Base-by-base conservation (phyloP, 2,113 vertebrate species). In the Seriola dumerili region DNA sequence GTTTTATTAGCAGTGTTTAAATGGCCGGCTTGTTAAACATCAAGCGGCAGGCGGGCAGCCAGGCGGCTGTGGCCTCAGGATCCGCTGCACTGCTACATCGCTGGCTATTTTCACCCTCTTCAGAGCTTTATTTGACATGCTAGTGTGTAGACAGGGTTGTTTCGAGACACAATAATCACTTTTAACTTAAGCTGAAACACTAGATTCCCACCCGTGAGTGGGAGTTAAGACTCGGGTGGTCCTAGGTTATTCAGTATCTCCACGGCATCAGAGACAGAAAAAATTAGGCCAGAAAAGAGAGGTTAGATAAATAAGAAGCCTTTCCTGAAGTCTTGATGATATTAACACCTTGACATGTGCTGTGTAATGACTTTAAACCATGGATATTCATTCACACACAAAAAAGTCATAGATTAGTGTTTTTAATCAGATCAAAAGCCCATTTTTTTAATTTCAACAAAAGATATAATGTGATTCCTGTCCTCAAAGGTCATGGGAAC, bases 1-100 rank as follows among this genome's bases (percentile, higher is more conserved):
- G 77, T 92, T 95, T 96, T 95, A 95, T 93, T 92, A 93, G 93
- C 29, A 21, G 61, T 76, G 90, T 91, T 95, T 94, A 94, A 96
- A 94, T 93, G 91, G 93, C 88, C 85, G 70, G 89, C 92, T 93
- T 92, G 91, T 95, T 92, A 95, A 95, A 95, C 90, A 90, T 94
- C 92, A 95, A 93, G 92, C 78, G 54, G 91, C 91, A 80, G 84
- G 93, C 67, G 55, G 72, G 79, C 81, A 65, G 88, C 83, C 78
- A 76, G 87, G 87, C 77, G 57, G 78, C 80, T 72, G 81, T n/a
- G 83, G 85, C 90, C 84, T 87, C 78, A 70, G 72, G 88, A 89
- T 85, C 85, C 32, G 1, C 62, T 32, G 78, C 84, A 72, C 72
- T 71, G 87, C 79, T 59, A 78, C 90, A 74, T 78, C 44, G 23